Percentiles rank a stretch among this genome's conserved stretches.
phyloP scores from a whole-genome alignment of 1,140 invertebrate genomes.

The Lepidostoma basale region DNA sequence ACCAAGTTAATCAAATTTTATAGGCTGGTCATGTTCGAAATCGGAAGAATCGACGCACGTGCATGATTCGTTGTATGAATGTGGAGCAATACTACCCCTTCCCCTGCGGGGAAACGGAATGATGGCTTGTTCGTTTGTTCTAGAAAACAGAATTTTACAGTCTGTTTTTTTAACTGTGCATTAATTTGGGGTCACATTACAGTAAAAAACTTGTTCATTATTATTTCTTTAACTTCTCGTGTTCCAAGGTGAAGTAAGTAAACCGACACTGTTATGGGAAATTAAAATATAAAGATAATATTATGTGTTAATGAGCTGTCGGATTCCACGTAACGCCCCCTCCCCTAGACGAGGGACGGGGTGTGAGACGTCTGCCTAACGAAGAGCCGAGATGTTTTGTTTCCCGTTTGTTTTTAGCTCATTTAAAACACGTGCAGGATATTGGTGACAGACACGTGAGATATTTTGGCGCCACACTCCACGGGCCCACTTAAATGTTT shows the following conservation, averaged over 20 bases:
- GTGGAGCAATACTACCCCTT: too few relatives aligned
- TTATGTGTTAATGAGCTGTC: constrained; percentile 29
- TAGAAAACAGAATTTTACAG: neutral
- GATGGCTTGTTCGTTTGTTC: too few relatives aligned
- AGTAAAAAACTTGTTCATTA: too few relatives aligned
- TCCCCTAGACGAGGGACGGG: neutral
- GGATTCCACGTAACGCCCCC: neutral
- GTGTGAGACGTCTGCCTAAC: neutral
- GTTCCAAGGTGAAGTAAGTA: constrained; percentile 1
- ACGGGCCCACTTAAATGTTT: neutral
- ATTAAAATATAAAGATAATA: constrained; percentile 29
- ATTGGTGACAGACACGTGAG: constrained; percentile 18
- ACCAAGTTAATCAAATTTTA: too few relatives aligned
- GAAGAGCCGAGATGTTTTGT: constrained; percentile 6
- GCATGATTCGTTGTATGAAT: too few relatives aligned
- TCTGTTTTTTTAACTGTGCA: too few relatives aligned
- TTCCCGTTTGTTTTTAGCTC: constrained; percentile 1
- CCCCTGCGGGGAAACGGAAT: neutral
- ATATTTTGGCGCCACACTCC: constrained; percentile 20
- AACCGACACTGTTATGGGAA: constrained; percentile 15
- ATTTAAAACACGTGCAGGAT: constrained; percentile 28
- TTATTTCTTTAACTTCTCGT: neutral
- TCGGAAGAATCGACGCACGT: too few relatives aligned
- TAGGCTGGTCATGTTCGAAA: too few relatives aligned
- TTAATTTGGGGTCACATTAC: too few relatives aligned